Percentiles rank a stretch among this genome's conserved stretches.
Conservation (phyloP, 2,888 invertebrate genomes). For the Drosophila mercatorum region DNA sequence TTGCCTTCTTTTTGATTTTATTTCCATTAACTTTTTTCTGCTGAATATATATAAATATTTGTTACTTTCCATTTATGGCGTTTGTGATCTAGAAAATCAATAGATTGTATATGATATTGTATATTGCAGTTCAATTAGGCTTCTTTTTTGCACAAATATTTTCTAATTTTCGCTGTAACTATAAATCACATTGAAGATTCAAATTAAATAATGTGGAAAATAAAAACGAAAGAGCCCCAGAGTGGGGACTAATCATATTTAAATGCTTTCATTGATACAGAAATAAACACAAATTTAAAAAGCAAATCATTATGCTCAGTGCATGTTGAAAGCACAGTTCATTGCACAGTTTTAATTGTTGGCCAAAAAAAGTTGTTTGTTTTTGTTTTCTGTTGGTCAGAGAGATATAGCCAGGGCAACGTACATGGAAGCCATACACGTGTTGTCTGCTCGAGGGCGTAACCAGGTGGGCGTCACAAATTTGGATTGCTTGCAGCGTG, state of each 20-base stretch:
- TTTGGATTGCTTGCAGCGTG: slow-evolving; percentile 43
- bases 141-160: no score
- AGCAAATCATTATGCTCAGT: not conserved
- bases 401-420: slow-evolving; percentile 23
- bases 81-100: slow-evolving; percentile 23
- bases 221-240: not conserved
- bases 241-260: not conserved
- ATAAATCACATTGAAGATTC: slow-evolving; percentile 29
- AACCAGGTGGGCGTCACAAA: slow-evolving; percentile 40
- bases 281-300: not conserved
- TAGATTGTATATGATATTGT: no score
- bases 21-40: slow-evolving; percentile 33
- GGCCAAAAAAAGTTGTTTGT: slow-evolving; percentile 39
- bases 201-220: not conserved
- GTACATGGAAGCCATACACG: slow-evolving; percentile 17
- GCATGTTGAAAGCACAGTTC: slow-evolving; percentile 16
- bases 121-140: no score
- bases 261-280: not conserved
- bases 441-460: slow-evolving; percentile 17
- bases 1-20: slow-evolving; percentile 2
- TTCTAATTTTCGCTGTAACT: no score
- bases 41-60: slow-evolving; percentile 26
- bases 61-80: slow-evolving; percentile 3
- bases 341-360: slow-evolving; percentile 49
- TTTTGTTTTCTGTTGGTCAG: slow-evolving; percentile 13